Evolutionary conservation across 1,140 invertebrate genomes (phyloP).

Genomic region (Bathynomus jamesi): DNA sequence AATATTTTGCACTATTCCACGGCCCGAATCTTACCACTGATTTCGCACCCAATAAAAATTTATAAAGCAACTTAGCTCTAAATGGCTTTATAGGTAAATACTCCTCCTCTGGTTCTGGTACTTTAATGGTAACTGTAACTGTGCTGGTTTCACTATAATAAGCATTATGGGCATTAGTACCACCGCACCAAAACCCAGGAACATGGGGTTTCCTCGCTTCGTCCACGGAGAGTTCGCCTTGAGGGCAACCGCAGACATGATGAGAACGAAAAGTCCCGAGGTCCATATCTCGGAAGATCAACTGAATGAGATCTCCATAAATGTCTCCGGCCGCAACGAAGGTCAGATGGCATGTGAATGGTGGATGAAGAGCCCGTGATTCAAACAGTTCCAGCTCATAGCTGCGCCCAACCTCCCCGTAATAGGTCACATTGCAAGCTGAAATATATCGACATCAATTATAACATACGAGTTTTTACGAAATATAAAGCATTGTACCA

Average conservation of each 20-base stretch:
- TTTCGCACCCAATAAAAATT: constrained; percentile 32
- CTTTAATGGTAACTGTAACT: constrained; percentile 62
- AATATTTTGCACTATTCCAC: constrained; percentile 36
- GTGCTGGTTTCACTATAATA: constrained; percentile 74
- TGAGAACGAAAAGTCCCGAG: constrained; percentile 32
- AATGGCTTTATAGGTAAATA: constrained; percentile 18
- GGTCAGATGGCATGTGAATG: constrained; percentile 77
- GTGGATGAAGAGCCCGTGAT: constrained; percentile 58
- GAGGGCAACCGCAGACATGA: constrained; percentile 34
- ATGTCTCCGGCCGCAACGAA: constrained; percentile 75
- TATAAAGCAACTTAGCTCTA: constrained; percentile 27
- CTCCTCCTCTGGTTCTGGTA: constrained; percentile 40
- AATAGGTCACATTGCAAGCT: constrained; percentile 76
- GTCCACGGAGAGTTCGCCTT: constrained; percentile 59
- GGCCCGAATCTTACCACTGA: constrained; percentile 33
- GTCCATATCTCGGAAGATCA: constrained; percentile 43
- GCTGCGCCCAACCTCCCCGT: constrained; percentile 66
- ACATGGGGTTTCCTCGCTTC: constrained; percentile 60
- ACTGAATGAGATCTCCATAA: constrained; percentile 75
- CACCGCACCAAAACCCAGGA: constrained; percentile 72
- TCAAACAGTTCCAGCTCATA: constrained; percentile 63
- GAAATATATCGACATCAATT: too few relatives aligned
- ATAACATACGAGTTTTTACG: too few relatives aligned
- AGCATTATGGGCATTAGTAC: constrained; percentile 71
- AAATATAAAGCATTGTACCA: too few relatives aligned